Percentiles rank a stretch among this genome's conserved stretches.
phyloP scores from a whole-genome alignment of 2,113 vertebrate genomes.

The Hemibagrus wyckioides region DNA sequence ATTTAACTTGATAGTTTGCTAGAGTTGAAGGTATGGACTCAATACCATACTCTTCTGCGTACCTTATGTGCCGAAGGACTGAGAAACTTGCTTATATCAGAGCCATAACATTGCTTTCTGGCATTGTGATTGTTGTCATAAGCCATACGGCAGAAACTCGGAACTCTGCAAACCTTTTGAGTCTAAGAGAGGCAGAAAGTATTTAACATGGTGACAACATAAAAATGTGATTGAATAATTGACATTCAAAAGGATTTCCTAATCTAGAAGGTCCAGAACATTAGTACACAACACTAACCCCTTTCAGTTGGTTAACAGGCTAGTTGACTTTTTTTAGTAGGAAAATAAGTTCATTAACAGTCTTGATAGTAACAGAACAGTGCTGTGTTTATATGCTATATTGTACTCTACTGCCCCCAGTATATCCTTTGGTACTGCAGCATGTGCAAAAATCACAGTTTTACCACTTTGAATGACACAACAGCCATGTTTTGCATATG shows the following conservation, averaged over 20 bases:
- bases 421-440: not conserved
- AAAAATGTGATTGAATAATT: not conserved
- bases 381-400: no score
- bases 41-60: not conserved
- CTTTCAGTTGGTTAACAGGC: not conserved
- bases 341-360: not conserved
- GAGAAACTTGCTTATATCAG: not conserved
- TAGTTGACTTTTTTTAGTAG: not conserved
- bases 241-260: not conserved
- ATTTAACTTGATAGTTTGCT: not conserved
- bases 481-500: not conserved
- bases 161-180: no score
- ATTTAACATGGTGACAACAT: no score
- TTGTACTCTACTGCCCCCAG: not conserved
- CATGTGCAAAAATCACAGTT: not conserved
- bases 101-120: not conserved
- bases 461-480: not conserved
- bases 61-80: not conserved
- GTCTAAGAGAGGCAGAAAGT: no score
- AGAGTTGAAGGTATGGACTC: not conserved
- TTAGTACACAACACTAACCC: not conserved
- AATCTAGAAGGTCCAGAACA: not conserved
- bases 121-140: not conserved
- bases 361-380: no score
- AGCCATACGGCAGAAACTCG: no score